These are phyloP conservation scores for Parazoanthus swiftii DNA, from an alignment of 92 coral and sea anemone genomes.

Conservation along the genomic window DNA sequence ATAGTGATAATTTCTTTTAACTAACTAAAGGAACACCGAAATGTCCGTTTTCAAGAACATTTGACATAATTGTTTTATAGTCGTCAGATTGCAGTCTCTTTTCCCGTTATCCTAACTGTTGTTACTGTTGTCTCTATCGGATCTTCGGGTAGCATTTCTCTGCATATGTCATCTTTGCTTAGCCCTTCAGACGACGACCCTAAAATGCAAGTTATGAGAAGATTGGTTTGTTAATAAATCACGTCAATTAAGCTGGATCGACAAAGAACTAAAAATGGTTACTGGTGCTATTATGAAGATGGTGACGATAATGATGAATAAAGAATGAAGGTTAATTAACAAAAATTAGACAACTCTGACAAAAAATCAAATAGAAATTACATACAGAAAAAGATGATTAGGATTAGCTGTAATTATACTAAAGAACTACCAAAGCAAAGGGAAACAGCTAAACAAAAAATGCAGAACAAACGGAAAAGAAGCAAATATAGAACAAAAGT, in stretches of 20 bases:
- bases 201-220: not conserved
- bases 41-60: not conserved
- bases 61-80: not conserved
- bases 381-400: not conserved
- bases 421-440: too few relatives aligned
- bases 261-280: too few relatives aligned
- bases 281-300: not conserved
- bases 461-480: not conserved
- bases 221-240: not conserved
- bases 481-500: too few relatives aligned
- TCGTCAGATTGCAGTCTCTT: constrained; percentile 26
- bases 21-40: not conserved
- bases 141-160: constrained; percentile 11
- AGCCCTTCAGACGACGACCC: constrained; percentile 19
- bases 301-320: not conserved
- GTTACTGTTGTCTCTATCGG: not conserved
- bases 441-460: not conserved
- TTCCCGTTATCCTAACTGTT: not conserved
- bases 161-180: not conserved
- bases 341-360: not conserved
- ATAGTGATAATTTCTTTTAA: not conserved
- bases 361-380: too few relatives aligned
- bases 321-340: too few relatives aligned
- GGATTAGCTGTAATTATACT: not conserved
- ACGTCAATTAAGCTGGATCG: not conserved